Evolutionary conservation across 2,888 invertebrate species (phyloP).

Genomic region (Hydroisotoma schaefferi): DNA sequence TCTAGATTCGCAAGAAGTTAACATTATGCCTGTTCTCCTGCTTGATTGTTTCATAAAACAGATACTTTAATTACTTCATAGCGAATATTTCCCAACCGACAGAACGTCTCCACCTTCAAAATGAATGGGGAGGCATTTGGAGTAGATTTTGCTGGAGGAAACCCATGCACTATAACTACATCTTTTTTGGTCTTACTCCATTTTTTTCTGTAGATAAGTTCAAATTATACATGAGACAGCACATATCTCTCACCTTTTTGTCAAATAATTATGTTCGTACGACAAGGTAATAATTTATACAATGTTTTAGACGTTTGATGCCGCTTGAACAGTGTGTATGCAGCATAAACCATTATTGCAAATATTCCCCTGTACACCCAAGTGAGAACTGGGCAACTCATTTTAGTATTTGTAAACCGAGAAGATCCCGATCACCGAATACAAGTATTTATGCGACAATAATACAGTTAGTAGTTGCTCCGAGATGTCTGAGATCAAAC

Average conservation of each 20-base stretch:
- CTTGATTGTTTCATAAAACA: background rate
- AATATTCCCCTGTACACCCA: background rate
- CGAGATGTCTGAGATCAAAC: too few species aligned
- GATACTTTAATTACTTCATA: background rate
- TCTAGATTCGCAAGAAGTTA: slow-evolving; percentile 1
- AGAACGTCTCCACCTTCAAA: background rate
- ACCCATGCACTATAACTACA: slow-evolving; percentile 19
- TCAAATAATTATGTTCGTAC: too few species aligned
- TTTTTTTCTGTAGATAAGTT: too few species aligned
- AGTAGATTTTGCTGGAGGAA: slow-evolving; percentile 3
- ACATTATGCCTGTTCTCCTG: background rate
- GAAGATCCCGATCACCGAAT: too few species aligned
- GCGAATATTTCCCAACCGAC: background rate
- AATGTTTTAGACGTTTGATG: background rate
- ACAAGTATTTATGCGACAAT: too few species aligned
- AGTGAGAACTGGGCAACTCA: background rate
- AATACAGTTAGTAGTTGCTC: too few species aligned
- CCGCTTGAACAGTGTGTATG: background rate
- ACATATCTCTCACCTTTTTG: too few species aligned
- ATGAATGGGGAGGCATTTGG: slow-evolving; percentile 5
- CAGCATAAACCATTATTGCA: background rate
- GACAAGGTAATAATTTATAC: background rate
- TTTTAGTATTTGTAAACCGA: too few species aligned
- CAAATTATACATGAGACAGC: too few species aligned
- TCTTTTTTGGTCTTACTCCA: slow-evolving; percentile 15